Percentiles rank a stretch among this genome's conserved stretches.
Evolutionary conservation across 2,888 invertebrate genomes (phyloP).

Genomic region (Criorhina ranunculi): DNA sequence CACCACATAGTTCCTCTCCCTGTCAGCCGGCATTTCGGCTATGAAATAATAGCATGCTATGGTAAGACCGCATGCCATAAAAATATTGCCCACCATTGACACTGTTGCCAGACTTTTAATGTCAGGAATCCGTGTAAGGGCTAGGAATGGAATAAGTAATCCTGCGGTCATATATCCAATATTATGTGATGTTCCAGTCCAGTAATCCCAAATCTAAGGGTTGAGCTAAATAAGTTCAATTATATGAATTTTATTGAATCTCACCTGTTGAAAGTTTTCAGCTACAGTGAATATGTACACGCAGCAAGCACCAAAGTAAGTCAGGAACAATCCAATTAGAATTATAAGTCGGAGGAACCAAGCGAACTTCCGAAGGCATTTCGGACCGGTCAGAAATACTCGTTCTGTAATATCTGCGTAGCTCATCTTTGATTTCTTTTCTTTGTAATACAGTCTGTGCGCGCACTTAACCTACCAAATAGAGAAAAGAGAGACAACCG

Average conservation of each 20-base stretch:
- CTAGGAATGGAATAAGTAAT: slow-evolving; percentile 90
- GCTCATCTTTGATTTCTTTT: slow-evolving; percentile 90
- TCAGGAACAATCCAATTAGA: slow-evolving; percentile 88
- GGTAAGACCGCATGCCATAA: slow-evolving; percentile 93
- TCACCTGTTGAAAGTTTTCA: slow-evolving; percentile 90
- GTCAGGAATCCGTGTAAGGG: slow-evolving; percentile 94
- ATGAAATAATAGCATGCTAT: slow-evolving; percentile 96
- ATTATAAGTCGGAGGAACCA: slow-evolving; percentile 83
- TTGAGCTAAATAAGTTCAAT: background rate
- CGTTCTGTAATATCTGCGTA: slow-evolving; percentile 94
- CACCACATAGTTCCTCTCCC: slow-evolving; percentile 81
- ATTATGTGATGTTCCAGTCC: slow-evolving; percentile 85
- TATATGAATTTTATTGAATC: background rate
- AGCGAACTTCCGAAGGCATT: slow-evolving; percentile 87
- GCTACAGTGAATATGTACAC: slow-evolving; percentile 98
- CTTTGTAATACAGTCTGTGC: slow-evolving; percentile 91
- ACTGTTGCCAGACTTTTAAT: slow-evolving; percentile 95
- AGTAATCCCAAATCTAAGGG: slow-evolving; percentile 86
- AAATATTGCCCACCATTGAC: slow-evolving; percentile 95
- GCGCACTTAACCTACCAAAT: slow-evolving; percentile 90
- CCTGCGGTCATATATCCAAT: slow-evolving; percentile 88
- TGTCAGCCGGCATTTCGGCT: slow-evolving; percentile 86
- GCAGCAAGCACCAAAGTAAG: slow-evolving; percentile 98
- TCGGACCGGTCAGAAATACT: slow-evolving; percentile 91
- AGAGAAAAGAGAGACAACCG: too few species aligned